Base-by-base conservation (phyloP, 1,140 invertebrate species). In the Rhyacophila brunnea region DNA sequence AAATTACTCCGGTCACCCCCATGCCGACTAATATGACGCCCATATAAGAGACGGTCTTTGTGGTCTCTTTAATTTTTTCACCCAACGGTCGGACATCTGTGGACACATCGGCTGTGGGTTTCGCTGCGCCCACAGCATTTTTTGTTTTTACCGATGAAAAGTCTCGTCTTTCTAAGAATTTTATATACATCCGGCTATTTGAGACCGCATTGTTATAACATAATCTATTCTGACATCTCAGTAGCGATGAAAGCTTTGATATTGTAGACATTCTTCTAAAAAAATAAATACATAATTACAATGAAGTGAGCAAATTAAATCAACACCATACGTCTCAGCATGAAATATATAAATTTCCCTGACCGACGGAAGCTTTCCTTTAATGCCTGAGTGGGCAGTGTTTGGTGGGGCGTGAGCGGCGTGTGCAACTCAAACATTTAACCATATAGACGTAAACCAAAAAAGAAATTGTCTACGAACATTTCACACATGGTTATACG, bases 41-140 rank as follows among this genome's bases (percentile, higher is more conserved):
- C 58, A 88, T 81, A 67, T 94, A 93, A 43, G 87, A 89, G 34
- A 82, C 86, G 62, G 91, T 93, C 72, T 93, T 92, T 18, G 89
- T 89, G 23, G 88, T 90, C 76, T 94, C 90, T 77, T 92, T 94
- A 1, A 94, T 90, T 83, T 85, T 87, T 68, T 86, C 84, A 19
- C 83, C 83, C 6, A 87, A 65, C 15, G 85, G 83, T 50, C 80
- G 77, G 1, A 87, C 85, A 74, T 86, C 81, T 6, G 81, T 83
- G 17, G 81, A 81, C 2, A 84, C 70, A 47, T 78, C 72, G 20
- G 63, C 57, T 63, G 64, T 68, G 55, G 74, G 71, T 62, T 68
- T 65, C 53, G 69, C 70, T 69, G 68, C 72, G 9, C 73, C 65
- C 47, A 78, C 66, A 28, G 70, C 66, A 42, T 62, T 68, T 59